Evolutionary conservation across 2,888 invertebrate species (phyloP), one percentile per base, ranked within the genome.

Genomic region (Bellardia bayeri): DNA sequence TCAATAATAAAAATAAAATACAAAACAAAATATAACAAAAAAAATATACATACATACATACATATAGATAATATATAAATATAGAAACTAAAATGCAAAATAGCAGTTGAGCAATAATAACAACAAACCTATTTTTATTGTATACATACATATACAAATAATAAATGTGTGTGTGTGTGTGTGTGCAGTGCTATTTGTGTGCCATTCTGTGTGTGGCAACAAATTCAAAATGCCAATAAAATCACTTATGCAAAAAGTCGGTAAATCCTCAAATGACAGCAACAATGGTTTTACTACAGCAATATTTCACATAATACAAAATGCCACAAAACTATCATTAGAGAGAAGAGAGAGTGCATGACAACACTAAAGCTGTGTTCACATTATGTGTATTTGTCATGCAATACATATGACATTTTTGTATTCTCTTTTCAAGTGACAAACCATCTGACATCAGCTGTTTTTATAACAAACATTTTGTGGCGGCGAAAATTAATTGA

Each of bases 181-280:
- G 23, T 63, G n/a, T 13, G 14, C 14, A 2, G 8, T 33, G 7
- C 13, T 51, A 37, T 30, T 1, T 54, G 56, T 61, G 3, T 45
- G 45, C 11, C 9, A 45, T 11, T 11, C 45, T 45, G 11, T 45
- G 13, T 45, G 45, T 45, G 76, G 64, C 56, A 71, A 75, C 40
- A 82, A 83, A 86, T 42, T 58, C 58, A 71, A 83, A 86, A 83
- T 80, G 79, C 79, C 83, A 83, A 83, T 86, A 75, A 86, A 86
- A 80, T 86, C 86, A 83, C 80, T 86, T 83, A 86, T 86, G 86
- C 86, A 86, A 83, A 83, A 83, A 83, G 80, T 83, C 83, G 56
- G 80, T 80, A 86, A 83, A 86, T 86, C 86, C 86, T 86, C 66
- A 80, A 80, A 80, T 86, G 86, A 80, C 79, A 86, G 86, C 75